phyloP scores from a whole-genome alignment of 2,797 vertebrate genomes.

The Chromis chromis region DNA sequence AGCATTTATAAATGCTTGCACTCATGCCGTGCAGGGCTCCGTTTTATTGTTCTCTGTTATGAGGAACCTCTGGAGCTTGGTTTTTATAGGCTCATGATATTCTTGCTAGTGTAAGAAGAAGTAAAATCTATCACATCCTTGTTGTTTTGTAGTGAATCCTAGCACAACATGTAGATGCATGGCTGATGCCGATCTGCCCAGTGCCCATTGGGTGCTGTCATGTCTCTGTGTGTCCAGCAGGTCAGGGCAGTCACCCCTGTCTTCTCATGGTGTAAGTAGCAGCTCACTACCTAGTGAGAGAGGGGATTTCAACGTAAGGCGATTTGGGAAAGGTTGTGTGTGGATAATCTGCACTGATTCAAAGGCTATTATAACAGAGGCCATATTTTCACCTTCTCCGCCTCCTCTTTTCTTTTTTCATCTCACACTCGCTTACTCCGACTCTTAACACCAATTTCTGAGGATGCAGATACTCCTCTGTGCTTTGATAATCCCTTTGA shows the following conservation, averaged over 20 bases:
- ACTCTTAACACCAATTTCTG: slow-evolving; percentile 64
- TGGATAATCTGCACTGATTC: slow-evolving; percentile 80
- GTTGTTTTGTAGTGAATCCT: slow-evolving; percentile 6
- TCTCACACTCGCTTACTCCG: slow-evolving; percentile 52
- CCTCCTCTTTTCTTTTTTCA: slow-evolving; percentile 51
- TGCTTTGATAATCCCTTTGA: slow-evolving; percentile 78
- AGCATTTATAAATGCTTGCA: slow-evolving; percentile 35
- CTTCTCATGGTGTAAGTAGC: slow-evolving; percentile 78
- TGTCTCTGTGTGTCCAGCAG: slow-evolving; percentile 30
- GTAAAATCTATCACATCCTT: slow-evolving; percentile 2
- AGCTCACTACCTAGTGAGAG: slow-evolving; percentile 72
- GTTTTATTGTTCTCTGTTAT: slow-evolving; percentile 51
- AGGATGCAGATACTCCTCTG: slow-evolving; percentile 53
- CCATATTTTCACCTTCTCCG: slow-evolving; percentile 60
- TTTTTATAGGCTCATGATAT: slow-evolving; percentile 26
- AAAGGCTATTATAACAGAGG: slow-evolving; percentile 71
- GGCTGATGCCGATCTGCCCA: slow-evolving; percentile 5
- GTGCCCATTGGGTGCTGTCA: slow-evolving; percentile 42
- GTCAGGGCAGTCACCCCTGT: slow-evolving; percentile 63
- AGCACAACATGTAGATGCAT: slow-evolving; percentile 6
- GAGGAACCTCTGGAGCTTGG: slow-evolving; percentile 29
- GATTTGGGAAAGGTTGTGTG: slow-evolving; percentile 76
- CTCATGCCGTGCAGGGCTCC: slow-evolving; percentile 12
- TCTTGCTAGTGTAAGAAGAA: slow-evolving; percentile 6
- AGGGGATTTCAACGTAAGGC: slow-evolving; percentile 76